Evolutionary conservation across 2,888 invertebrate genomes (phyloP).

Genomic region (Campopleginae sp.): DNA sequence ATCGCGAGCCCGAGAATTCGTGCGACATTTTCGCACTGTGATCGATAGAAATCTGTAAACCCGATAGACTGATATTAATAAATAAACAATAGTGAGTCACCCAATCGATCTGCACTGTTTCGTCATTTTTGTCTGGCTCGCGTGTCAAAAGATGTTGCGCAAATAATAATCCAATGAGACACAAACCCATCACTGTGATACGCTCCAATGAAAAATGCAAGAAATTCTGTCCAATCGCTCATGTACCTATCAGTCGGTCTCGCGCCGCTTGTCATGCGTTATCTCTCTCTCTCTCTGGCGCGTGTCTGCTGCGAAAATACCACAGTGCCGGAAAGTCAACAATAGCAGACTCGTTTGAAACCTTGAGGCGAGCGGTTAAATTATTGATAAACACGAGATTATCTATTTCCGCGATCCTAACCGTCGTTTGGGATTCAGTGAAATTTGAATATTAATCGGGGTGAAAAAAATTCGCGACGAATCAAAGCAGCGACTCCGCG

Average conservation of each 20-base stretch:
- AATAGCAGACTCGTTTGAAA: conserved; percentile 3
- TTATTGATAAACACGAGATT: too few relatives aligned
- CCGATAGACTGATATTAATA: neutral
- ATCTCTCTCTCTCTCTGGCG: neutral
- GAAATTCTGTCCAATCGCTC: conserved; percentile 13
- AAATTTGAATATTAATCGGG: neutral
- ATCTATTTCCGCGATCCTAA: too few relatives aligned
- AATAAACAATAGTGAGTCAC: neutral
- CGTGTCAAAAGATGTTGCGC: neutral
- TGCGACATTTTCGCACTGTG: neutral
- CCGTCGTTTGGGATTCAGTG: neutral
- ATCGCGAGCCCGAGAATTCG: too few relatives aligned
- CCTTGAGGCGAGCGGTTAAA: neutral
- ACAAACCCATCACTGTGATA: conserved; percentile 1
- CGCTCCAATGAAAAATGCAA: conserved; percentile 2
- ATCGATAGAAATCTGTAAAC: neutral
- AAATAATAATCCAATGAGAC: neutral
- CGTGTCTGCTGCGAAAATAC: neutral
- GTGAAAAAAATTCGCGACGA: neutral
- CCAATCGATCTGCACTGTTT: neutral
- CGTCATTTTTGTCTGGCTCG: too few relatives aligned
- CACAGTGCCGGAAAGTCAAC: neutral
- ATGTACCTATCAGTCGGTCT: conserved; percentile 5
- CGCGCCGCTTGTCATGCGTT: neutral
- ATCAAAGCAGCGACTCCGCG: neutral